Evolutionary conservation across 2,113 vertebrate genomes (phyloP), one percentile per base, ranked within the genome.

Genomic region (Dendropsophus ebraccatus): DNA sequence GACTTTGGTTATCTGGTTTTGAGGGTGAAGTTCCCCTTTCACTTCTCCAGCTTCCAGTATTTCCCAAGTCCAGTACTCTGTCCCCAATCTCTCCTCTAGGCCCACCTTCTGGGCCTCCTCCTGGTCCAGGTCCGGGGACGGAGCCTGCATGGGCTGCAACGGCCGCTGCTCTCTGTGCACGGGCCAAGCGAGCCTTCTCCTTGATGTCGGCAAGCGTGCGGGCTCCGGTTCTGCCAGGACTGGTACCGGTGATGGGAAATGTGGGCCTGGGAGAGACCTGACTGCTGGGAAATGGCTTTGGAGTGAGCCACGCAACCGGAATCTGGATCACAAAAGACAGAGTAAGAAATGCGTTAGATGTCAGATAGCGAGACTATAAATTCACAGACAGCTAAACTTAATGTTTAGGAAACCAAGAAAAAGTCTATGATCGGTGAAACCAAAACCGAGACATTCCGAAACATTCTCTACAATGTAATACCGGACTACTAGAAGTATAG

Each of bases 191-290:
- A 56, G 97, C 97, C 93, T 96, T 96, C 21, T 97, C 97, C 92
- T 99, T 99, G 95, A 99, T 98, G 93, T 99, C 97, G 2, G 98
- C 98, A 90, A 99, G 88, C 65, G 98, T 99, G 83, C 98, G 95
- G 89, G 97, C 97, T 70, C 97, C 97, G 0, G 96, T 97, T 81
- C 97, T 95, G 73, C 94, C 94, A 0, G 96, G 96, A 92, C 96
- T 96, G 92, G 93, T 88, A 9, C 95, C 90, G 0, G 94, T 90
- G 88, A 93, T 1, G 2, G 95, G 93, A 88, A 96, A 95, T 1
- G 93, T 90, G 49, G 93, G 94, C 94, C 95, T 94, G 88, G 96
- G 96, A 90, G 97, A 97, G 90, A 96, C 94, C 92, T 96, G 97
- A 88, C 93, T 92, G 32, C 93, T 87, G 58, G 94, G 95, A 91